These are phyloP conservation scores for Sycobia sp. DNA, from an alignment of 1,140 invertebrate species.

Conservation along the genomic window DNA sequence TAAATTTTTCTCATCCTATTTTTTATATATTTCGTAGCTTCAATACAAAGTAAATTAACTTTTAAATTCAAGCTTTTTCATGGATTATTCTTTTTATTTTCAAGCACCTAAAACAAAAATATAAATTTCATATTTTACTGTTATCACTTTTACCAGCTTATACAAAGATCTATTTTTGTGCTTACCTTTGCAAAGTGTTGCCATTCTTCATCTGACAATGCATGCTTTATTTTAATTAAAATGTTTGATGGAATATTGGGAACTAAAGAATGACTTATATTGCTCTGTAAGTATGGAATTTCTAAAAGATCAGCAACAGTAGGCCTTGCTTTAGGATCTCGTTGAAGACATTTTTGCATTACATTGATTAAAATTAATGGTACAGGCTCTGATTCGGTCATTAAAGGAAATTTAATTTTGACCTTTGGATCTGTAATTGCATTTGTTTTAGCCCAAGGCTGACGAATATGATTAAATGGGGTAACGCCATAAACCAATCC, in stretches of 20 bases:
- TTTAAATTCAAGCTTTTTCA: too few species aligned
- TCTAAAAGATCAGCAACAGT: slow-evolving; percentile 73
- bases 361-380: slow-evolving; percentile 65
- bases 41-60: too few species aligned
- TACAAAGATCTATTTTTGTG: background rate
- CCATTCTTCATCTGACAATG: slow-evolving; percentile 52
- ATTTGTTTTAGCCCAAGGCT: slow-evolving; percentile 76
- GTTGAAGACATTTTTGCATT: slow-evolving; percentile 71
- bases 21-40: background rate
- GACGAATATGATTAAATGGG: slow-evolving; percentile 86
- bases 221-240: slow-evolving; percentile 50
- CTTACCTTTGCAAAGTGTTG: slow-evolving; percentile 48
- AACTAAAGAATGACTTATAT: background rate
- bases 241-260: slow-evolving; percentile 43
- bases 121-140: background rate
- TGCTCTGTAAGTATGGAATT: slow-evolving; percentile 65
- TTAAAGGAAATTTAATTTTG: slow-evolving; percentile 75
- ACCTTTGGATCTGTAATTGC: slow-evolving; percentile 82
- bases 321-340: slow-evolving; percentile 72
- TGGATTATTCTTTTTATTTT: slow-evolving; percentile 34
- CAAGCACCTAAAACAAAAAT: slow-evolving; percentile 39
- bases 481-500: slow-evolving; percentile 88
- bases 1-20: slow-evolving; percentile 3
- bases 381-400: slow-evolving; percentile 47
- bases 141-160: too few species aligned